phyloP scores from a whole-genome alignment of 2,113 vertebrate genomes.

The Cairina moschata region DNA sequence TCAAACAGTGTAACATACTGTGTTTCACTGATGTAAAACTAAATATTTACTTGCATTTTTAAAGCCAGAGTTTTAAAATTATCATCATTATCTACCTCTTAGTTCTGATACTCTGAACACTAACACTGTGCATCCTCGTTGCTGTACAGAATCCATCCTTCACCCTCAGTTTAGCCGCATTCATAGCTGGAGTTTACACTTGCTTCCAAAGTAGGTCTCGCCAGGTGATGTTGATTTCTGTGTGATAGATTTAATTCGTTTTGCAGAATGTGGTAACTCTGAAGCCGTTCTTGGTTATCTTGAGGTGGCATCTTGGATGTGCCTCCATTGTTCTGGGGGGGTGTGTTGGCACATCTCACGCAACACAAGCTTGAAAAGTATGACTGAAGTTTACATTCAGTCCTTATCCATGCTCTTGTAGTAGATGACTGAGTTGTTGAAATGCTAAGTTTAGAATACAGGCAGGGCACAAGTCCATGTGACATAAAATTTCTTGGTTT shows the following conservation, averaged over 20 bases:
- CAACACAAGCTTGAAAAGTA: neutral
- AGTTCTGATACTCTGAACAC: neutral
- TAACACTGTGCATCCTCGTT: neutral
- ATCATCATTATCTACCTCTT: neutral
- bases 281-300: neutral
- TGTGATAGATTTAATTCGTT: neutral
- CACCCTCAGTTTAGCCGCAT: neutral
- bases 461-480: neutral
- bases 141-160: neutral
- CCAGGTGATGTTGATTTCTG: neutral
- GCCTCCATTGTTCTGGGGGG: neutral
- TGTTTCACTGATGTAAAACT: neutral
- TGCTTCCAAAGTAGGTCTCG: neutral
- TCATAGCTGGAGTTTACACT: neutral
- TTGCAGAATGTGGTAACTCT: neutral
- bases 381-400: neutral
- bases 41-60: neutral
- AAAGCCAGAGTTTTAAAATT: constrained; percentile 29
- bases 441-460: neutral
- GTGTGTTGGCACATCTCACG: neutral
- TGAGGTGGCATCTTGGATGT: neutral
- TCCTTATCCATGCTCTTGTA: neutral
- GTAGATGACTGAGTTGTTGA: neutral
- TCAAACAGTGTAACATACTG: neutral
- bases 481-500: neutral